Evolutionary conservation across 92 coral and sea anemone species (phyloP).

Genomic region (Porites lobata): DNA sequence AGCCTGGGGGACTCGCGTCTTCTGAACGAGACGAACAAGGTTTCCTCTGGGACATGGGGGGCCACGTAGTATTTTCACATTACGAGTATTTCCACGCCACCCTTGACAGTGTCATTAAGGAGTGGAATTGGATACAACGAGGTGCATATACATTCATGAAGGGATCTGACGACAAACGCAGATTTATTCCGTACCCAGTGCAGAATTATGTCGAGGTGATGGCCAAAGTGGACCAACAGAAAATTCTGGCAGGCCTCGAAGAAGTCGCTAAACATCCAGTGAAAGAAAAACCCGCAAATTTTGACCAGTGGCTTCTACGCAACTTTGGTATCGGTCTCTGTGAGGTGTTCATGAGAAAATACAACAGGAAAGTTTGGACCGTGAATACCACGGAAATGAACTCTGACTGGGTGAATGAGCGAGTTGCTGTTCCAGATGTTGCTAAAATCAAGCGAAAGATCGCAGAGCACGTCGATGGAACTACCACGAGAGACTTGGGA

Average conservation of each 20-base stretch:
- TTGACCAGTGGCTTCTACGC: slow-evolving; percentile 70
- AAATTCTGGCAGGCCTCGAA: slow-evolving; percentile 49
- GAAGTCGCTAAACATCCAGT: slow-evolving; percentile 13
- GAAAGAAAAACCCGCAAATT: slow-evolving; percentile 36
- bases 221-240: slow-evolving; percentile 51
- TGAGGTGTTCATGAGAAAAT: slow-evolving; percentile 73
- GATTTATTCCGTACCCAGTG: slow-evolving; percentile 71
- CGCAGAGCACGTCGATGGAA: slow-evolving; percentile 30
- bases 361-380: slow-evolving; percentile 78
- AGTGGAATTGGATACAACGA: slow-evolving; percentile 58
- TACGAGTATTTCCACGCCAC: slow-evolving; percentile 58
- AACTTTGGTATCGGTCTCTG: slow-evolving; percentile 67
- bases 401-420: slow-evolving; percentile 74
- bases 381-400: slow-evolving; percentile 75
- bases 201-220: slow-evolving; percentile 60
- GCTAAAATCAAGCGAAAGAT: slow-evolving; percentile 54
- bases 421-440: slow-evolving; percentile 77
- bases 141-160: slow-evolving; percentile 75
- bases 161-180: slow-evolving; percentile 65
- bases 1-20: slow-evolving; percentile 69
- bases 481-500: slow-evolving; percentile 2
- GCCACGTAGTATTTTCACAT: slow-evolving; percentile 74
- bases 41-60: slow-evolving; percentile 78
- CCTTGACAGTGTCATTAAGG: slow-evolving; percentile 41
- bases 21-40: slow-evolving; percentile 69